These are phyloP conservation scores for Liparis tanakae DNA, from an alignment of 2,797 vertebrate species.

Conservation along the genomic window DNA sequence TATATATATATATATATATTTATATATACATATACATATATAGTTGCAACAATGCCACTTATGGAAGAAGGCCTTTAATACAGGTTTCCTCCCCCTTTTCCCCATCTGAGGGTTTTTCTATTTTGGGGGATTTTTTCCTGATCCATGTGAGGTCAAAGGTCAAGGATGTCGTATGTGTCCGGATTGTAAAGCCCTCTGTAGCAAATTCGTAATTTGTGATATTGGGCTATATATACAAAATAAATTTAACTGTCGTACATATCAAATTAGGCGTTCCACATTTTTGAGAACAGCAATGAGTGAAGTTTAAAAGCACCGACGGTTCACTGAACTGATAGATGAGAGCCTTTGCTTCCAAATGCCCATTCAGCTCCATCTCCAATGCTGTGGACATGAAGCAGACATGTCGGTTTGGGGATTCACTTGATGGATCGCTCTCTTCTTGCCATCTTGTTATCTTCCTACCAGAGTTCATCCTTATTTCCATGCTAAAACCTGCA, in stretches of 20 bases:
- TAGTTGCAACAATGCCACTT: too few species aligned
- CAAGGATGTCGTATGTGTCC: too few species aligned
- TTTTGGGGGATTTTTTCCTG: too few species aligned
- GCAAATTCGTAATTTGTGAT: too few species aligned
- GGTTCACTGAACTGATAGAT: conserved; percentile 14
- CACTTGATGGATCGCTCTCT: conserved; percentile 58
- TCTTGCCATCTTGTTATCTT: conserved; percentile 59
- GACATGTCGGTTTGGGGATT: conserved; percentile 58
- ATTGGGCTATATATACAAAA: too few species aligned
- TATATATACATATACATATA: too few species aligned
- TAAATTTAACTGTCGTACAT: neutral
- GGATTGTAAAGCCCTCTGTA: too few species aligned
- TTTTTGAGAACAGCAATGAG: neutral
- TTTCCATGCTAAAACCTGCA: conserved; percentile 54
- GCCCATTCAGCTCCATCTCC: conserved; percentile 31
- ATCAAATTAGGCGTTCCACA: neutral
- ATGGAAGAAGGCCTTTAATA: too few species aligned
- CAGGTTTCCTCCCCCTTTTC: too few species aligned
- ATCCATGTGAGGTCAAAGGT: too few species aligned
- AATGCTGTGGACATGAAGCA: conserved; percentile 44
- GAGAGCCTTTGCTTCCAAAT: conserved; percentile 25
- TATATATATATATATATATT: too few species aligned
- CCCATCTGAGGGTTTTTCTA: too few species aligned
- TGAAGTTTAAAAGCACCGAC: neutral
- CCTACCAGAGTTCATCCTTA: conserved; percentile 48